These are phyloP conservation scores for Nannospalax galili DNA, from an alignment of 2,113 vertebrate species.

Conservation along the genomic window DNA sequence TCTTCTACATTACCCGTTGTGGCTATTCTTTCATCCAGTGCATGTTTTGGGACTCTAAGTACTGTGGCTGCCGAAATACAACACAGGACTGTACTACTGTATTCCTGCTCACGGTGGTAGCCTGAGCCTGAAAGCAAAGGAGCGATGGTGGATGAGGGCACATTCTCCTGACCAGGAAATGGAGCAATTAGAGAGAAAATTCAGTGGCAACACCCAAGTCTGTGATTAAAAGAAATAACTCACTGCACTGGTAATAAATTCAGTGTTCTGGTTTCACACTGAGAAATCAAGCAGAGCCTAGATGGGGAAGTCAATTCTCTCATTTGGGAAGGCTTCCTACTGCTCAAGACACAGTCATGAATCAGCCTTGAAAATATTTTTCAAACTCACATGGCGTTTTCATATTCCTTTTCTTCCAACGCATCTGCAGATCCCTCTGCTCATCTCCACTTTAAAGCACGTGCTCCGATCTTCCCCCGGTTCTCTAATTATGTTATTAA, in stretches of 20 bases:
- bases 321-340: slow-evolving; percentile 41
- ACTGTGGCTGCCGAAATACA: not conserved
- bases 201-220: not conserved
- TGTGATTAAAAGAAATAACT: slow-evolving; percentile 69
- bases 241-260: slow-evolving; percentile 54
- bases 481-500: slow-evolving; percentile 20
- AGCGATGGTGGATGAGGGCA: not conserved
- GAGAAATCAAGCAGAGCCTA: slow-evolving; percentile 32
- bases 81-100: not conserved
- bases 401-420: not conserved
- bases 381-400: slow-evolving; percentile 13
- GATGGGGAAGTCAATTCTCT: slow-evolving; percentile 57
- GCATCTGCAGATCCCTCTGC: not conserved
- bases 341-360: slow-evolving; percentile 27
- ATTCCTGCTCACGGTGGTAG: not conserved
- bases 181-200: slow-evolving; percentile 37
- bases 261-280: slow-evolving; percentile 33
- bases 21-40: not conserved
- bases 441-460: not conserved
- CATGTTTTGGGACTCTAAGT: slow-evolving; percentile 21
- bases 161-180: not conserved
- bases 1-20: not conserved
- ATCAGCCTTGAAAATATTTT: slow-evolving; percentile 64
- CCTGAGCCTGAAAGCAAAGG: not conserved
- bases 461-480: not conserved